phyloP scores from a whole-genome alignment of 2,113 vertebrate genomes.

The Sterna hirundo region DNA sequence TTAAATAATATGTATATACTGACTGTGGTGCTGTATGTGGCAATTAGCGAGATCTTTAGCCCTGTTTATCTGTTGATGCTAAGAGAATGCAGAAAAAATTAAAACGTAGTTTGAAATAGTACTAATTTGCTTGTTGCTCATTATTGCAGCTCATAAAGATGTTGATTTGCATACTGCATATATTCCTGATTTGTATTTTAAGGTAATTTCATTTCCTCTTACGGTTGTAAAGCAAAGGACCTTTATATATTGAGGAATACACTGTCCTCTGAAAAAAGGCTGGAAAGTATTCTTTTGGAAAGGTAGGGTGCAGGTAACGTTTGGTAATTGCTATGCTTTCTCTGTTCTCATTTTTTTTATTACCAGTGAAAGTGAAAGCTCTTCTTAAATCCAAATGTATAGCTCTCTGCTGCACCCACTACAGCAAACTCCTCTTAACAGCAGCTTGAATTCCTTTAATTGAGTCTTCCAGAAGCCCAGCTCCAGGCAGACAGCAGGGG shows the following conservation, averaged over 20 bases:
- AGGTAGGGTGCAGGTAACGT: not conserved
- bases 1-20: not conserved
- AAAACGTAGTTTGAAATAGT: conserved; percentile 16
- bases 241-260: not conserved
- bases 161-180: conserved; percentile 6
- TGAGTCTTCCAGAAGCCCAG: not conserved
- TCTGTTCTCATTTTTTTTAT: not conserved
- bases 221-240: not conserved
- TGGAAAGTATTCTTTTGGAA: not conserved
- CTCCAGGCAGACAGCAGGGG: not conserved
- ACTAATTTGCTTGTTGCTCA: conserved; percentile 7
- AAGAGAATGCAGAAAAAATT: not conserved
- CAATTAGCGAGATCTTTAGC: not conserved
- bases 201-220: conserved; percentile 5
- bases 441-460: not conserved
- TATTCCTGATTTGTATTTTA: conserved; percentile 22
- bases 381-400: not conserved
- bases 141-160: conserved; percentile 11
- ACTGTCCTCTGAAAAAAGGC: not conserved
- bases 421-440: not conserved
- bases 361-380: not conserved
- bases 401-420: not conserved
- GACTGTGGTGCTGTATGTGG: not conserved
- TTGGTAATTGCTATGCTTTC: not conserved
- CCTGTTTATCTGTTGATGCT: not conserved